These are phyloP conservation scores for Corynorhinus townsendii DNA, from an alignment of 2,113 vertebrate species.

Conservation along the genomic window DNA sequence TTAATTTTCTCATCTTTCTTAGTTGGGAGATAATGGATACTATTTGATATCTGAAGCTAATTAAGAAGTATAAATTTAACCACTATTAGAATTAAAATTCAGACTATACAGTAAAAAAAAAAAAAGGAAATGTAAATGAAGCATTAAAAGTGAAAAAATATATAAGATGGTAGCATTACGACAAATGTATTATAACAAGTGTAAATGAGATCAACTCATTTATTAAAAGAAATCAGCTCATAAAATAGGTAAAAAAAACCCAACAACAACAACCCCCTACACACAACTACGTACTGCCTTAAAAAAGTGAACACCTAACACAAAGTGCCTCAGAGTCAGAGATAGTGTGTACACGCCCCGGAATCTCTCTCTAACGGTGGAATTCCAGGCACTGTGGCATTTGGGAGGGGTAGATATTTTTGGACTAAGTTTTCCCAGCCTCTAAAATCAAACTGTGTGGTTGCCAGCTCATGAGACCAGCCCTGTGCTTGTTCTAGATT, in stretches of 20 bases:
- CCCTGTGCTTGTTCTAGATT: constrained; percentile 55
- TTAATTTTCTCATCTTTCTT: constrained; percentile 22
- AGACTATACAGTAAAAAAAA: background rate
- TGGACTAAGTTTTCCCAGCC: constrained; percentile 56
- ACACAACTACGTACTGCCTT: background rate
- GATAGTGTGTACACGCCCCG: constrained; percentile 44
- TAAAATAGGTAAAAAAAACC: background rate
- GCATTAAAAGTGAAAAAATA: background rate
- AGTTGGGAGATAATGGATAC: background rate
- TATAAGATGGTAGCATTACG: background rate
- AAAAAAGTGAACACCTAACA: background rate
- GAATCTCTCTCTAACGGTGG: constrained; percentile 55
- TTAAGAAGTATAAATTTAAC: constrained; percentile 6
- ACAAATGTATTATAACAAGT: background rate
- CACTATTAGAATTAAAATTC: background rate
- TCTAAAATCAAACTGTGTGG: constrained; percentile 59
- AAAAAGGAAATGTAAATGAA: background rate
- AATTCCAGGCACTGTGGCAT: constrained; percentile 68
- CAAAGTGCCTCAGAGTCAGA: constrained; percentile 47
- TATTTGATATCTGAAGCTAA: constrained; percentile 15
- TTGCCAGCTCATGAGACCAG: constrained; percentile 62
- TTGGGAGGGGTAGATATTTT: constrained; percentile 71
- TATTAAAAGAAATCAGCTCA: constrained; percentile 7
- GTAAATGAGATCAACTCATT: background rate
- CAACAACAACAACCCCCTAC: background rate